Percentiles rank a stretch among this genome's conserved stretches.
These are phyloP conservation scores for Schizaphis graminum DNA, from an alignment of 2,888 invertebrate genomes.

Conservation along the genomic window DNA sequence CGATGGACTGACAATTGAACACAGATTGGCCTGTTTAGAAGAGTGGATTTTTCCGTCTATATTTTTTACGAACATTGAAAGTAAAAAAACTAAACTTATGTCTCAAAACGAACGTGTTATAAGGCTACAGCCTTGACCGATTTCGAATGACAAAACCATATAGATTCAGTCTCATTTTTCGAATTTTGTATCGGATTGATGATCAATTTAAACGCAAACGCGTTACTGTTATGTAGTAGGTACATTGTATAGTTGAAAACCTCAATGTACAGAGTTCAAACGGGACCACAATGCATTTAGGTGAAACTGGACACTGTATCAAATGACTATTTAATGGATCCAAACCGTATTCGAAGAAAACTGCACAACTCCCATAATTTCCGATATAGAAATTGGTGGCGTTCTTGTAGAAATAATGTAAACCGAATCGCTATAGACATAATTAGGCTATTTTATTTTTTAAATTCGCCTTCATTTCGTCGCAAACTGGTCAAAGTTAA, in stretches of 20 bases:
- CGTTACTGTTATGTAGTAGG: background rate
- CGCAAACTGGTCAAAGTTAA: background rate
- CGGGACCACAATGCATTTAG: background rate
- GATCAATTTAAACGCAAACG: background rate
- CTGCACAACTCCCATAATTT: background rate
- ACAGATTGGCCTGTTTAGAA: background rate
- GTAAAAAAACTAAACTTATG: background rate
- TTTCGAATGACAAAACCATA: background rate
- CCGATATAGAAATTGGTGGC: background rate
- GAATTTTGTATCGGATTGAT: background rate
- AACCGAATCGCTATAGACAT: background rate
- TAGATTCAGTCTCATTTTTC: background rate
- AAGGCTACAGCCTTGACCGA: background rate
- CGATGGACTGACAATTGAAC: background rate
- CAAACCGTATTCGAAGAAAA: background rate
- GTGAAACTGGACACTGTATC: background rate
- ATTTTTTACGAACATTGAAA: background rate
- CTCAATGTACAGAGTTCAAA: background rate
- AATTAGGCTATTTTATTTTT: background rate
- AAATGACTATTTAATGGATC: background rate
- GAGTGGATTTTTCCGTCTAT: background rate
- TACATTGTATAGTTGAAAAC: background rate
- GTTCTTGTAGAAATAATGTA: background rate
- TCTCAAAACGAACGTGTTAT: background rate
- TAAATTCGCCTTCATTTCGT: background rate